Evolutionary conservation across 2,888 invertebrate species (phyloP).

Genomic region (Hofmannophila pseudospretella): DNA sequence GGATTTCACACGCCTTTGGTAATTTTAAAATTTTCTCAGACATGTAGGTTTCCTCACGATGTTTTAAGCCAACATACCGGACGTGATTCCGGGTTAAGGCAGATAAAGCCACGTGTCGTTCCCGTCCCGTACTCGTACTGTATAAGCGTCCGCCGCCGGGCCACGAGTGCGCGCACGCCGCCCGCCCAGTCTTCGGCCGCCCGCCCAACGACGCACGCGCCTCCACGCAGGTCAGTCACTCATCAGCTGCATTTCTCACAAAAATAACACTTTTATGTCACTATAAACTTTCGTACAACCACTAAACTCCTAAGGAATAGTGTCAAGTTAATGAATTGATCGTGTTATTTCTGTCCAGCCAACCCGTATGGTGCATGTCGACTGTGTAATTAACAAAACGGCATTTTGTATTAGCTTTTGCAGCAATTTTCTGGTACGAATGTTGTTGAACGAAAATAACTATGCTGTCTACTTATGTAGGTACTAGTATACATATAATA

Average conservation of each 20-base stretch:
- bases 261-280: neutral
- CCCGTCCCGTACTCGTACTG: constrained; percentile 25
- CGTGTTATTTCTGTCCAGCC: constrained; percentile 35
- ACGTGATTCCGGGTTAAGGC: too few relatives aligned
- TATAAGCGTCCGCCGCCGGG: constrained; percentile 26
- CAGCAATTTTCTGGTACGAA: constrained; percentile 36
- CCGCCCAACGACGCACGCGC: constrained; percentile 62
- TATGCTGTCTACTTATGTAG: too few relatives aligned
- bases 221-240: constrained; percentile 43
- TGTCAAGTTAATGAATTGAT: neutral
- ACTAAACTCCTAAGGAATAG: neutral
- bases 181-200: constrained; percentile 72
- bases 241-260: neutral
- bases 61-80: too few relatives aligned
- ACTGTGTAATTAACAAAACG: constrained; percentile 51
- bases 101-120: too few relatives aligned
- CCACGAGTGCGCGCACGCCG: constrained; percentile 45
- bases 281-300: neutral
- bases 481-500: too few relatives aligned
- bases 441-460: constrained; percentile 32
- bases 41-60: too few relatives aligned
- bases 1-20: too few relatives aligned
- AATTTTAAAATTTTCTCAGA: too few relatives aligned
- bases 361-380: constrained; percentile 33
- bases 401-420: constrained; percentile 38